A percentile compares a stretch with the other conserved stretches of the same genome.
phyloP scores from a whole-genome alignment of 2,113 vertebrate species.

The Scortum barcoo region DNA sequence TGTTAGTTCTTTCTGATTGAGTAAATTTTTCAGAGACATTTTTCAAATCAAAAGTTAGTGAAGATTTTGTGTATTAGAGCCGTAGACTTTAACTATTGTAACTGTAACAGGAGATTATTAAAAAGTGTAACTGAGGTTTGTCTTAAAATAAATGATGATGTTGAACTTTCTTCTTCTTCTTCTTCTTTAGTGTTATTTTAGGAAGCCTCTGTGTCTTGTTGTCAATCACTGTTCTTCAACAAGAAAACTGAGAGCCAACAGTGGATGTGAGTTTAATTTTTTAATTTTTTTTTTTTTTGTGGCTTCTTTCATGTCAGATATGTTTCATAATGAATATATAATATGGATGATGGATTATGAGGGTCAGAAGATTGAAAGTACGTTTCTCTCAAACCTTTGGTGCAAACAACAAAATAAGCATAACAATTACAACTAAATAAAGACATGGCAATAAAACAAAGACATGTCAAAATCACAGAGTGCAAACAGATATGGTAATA shows the following conservation, averaged over 20 bases:
- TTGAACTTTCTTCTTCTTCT: background rate
- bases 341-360: no score
- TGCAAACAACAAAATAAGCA: no score
- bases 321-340: no score
- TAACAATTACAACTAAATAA: no score
- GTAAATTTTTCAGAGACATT: no score
- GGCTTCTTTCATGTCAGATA: no score
- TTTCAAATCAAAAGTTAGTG: background rate
- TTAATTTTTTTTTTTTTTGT: no score
- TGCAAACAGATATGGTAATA: no score
- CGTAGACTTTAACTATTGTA: background rate
- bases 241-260: background rate
- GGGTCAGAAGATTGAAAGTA: no score
- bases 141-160: background rate
- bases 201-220: background rate
- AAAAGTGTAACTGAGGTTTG: background rate
- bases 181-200: constrained; percentile 1
- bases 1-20: background rate
- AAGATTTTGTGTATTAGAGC: background rate
- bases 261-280: background rate
- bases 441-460: no score
- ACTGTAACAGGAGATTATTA: background rate
- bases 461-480: no score
- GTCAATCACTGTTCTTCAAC: background rate
- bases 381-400: no score